Conservation (phyloP, 2,888 invertebrate genomes). For the Philonicus albiceps region DNA sequence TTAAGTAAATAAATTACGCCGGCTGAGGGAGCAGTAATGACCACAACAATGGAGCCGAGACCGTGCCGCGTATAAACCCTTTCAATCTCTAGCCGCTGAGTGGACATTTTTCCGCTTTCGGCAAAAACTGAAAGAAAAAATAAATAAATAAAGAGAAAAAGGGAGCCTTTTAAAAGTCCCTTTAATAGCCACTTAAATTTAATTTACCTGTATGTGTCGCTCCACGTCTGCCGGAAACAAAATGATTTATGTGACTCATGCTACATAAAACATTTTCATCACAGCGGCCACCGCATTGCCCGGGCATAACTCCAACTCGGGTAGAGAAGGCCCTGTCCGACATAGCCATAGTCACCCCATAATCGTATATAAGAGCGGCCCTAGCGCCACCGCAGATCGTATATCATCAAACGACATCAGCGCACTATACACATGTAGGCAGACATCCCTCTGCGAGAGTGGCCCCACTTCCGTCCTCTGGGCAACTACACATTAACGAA, state of each 20-base stretch:
- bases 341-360: constrained; percentile 28
- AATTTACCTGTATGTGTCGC: constrained; percentile 43
- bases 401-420: constrained; percentile 39
- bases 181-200: constrained; percentile 46
- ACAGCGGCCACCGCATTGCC: constrained; percentile 28
- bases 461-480: constrained; percentile 27
- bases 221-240: constrained; percentile 42
- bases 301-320: constrained; percentile 36
- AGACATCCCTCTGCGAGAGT: neutral
- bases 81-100: constrained; percentile 1
- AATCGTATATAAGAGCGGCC: constrained; percentile 12
- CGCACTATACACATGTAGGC: constrained; percentile 10
- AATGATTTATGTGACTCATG: constrained; percentile 44
- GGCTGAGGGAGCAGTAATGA: neutral
- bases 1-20: constrained; percentile 20
- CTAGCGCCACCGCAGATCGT: constrained; percentile 37
- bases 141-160: no score
- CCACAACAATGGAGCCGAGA: neutral
- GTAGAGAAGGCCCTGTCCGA: neutral
- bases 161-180: constrained; percentile 32
- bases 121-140: constrained; percentile 10
- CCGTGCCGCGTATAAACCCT: neutral
- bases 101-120: constrained; percentile 33
- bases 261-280: constrained; percentile 40
- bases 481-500: constrained; percentile 42